Evolutionary conservation across 2,113 vertebrate species (phyloP).

Genomic region (Catharus minimus): DNA sequence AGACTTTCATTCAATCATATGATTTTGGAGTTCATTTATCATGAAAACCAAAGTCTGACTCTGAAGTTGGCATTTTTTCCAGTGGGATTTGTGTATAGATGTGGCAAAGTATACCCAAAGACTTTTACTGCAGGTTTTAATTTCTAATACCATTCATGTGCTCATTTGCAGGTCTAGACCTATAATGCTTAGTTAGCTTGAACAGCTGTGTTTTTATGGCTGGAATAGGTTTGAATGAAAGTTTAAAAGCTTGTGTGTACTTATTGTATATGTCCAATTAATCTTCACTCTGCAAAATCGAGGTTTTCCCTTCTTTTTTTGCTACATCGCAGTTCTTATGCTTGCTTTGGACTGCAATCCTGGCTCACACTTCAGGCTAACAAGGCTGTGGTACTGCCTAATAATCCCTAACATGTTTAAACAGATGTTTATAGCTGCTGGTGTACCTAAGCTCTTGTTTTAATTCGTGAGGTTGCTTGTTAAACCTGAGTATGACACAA

Average conservation of each 20-base stretch:
- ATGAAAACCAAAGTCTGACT: not conserved
- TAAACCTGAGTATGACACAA: slow-evolving; percentile 20
- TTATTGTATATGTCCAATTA: slow-evolving; percentile 42
- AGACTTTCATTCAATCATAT: not conserved
- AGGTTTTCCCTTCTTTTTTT: not conserved
- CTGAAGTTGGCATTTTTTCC: not conserved
- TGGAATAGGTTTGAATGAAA: slow-evolving; percentile 33
- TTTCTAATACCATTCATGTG: slow-evolving; percentile 33
- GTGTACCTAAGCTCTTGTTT: slow-evolving; percentile 14
- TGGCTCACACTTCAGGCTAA: slow-evolving; percentile 54
- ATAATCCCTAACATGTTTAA: slow-evolving; percentile 57
- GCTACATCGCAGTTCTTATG: slow-evolving; percentile 14
- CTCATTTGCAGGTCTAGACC: slow-evolving; percentile 61
- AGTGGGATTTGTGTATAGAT: not conserved
- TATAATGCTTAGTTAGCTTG: slow-evolving; percentile 53
- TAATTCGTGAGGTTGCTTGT: slow-evolving; percentile 31
- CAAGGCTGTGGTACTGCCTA: slow-evolving; percentile 38
- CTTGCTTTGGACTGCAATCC: slow-evolving; percentile 58
- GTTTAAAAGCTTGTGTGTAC: slow-evolving; percentile 25
- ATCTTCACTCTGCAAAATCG: slow-evolving; percentile 7
- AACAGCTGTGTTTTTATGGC: slow-evolving; percentile 57
- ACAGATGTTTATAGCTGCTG: slow-evolving; percentile 60
- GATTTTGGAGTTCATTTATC: not conserved
- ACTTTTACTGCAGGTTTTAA: slow-evolving; percentile 35
- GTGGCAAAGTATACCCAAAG: not conserved